A percentile compares a stretch with the other conserved stretches of the same genome.
phyloP scores from a whole-genome alignment of 2,888 invertebrate genomes.

The Papilio protenor region DNA sequence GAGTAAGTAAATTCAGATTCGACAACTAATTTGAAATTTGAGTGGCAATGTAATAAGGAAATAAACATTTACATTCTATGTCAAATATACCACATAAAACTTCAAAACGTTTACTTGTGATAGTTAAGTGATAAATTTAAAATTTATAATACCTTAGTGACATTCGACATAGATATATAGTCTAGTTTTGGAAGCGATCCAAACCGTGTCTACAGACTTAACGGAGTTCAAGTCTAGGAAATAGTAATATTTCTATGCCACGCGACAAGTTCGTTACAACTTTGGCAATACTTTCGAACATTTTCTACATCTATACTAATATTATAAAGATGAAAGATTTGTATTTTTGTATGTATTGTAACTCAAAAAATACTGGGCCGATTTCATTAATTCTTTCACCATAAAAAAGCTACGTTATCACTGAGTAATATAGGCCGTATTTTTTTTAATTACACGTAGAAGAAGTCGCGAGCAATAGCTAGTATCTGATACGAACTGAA shows the following conservation, averaged over 20 bases:
- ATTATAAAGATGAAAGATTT: neutral
- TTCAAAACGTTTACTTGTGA: slow-evolving; percentile 20
- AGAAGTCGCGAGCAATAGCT: too few species aligned
- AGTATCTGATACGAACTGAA: neutral
- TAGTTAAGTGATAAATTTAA: slow-evolving; percentile 20
- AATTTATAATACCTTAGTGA: slow-evolving; percentile 27
- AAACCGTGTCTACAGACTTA: slow-evolving; percentile 26
- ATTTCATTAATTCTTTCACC: too few species aligned
- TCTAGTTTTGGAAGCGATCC: slow-evolving; percentile 31
- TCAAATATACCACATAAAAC: neutral
- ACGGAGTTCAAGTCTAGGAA: slow-evolving; percentile 15
- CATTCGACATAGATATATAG: slow-evolving; percentile 29
- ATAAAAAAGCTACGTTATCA: too few species aligned
- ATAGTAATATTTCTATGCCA: slow-evolving; percentile 1
- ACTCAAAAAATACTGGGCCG: too few species aligned
- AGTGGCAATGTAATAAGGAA: too few species aligned
- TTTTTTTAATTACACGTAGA: too few species aligned
- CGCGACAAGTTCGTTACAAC: neutral
- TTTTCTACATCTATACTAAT: neutral
- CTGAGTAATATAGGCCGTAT: too few species aligned
- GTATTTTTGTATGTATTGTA: too few species aligned
- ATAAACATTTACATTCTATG: too few species aligned
- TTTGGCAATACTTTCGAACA: neutral
- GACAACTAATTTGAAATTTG: too few species aligned
- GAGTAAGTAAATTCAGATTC: too few species aligned